Percentiles rank a stretch among this genome's conserved stretches.
Conservation (phyloP, 2,113 vertebrate genomes). For the Sander vitreus region DNA sequence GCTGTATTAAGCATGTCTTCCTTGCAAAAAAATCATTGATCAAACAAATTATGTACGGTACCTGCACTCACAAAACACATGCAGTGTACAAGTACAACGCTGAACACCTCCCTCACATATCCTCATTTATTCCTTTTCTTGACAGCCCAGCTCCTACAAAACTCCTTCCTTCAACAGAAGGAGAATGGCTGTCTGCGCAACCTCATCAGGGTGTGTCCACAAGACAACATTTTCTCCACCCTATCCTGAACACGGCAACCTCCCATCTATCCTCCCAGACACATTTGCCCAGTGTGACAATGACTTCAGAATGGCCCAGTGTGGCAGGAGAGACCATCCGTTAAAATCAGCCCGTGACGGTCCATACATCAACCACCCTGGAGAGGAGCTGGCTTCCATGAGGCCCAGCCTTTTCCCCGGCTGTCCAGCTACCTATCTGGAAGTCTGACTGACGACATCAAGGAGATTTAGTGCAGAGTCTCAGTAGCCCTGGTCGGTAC, state of each 20-base stretch:
- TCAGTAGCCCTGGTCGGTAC: constrained; percentile 56
- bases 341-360: constrained; percentile 58
- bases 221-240: constrained; percentile 65
- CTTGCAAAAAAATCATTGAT: constrained; percentile 23
- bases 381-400: constrained; percentile 45
- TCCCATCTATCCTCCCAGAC: constrained; percentile 69
- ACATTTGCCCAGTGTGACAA: constrained; percentile 67
- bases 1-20: background rate
- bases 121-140: constrained; percentile 44
- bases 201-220: constrained; percentile 45
- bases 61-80: background rate
- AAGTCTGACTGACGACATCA: constrained; percentile 61
- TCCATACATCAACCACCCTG: constrained; percentile 66
- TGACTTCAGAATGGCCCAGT: constrained; percentile 47
- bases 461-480: constrained; percentile 71
- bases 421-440: constrained; percentile 56
- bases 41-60: background rate
- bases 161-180: constrained; percentile 15
- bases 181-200: constrained; percentile 41
- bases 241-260: constrained; percentile 48
- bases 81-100: background rate
- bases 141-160: constrained; percentile 42
- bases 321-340: constrained; percentile 61
- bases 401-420: constrained; percentile 43
- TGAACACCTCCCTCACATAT: constrained; percentile 16